These are phyloP conservation scores for Poeciliopsis presidionis DNA, from an alignment of 2,797 vertebrate species.

Conservation along the genomic window DNA sequence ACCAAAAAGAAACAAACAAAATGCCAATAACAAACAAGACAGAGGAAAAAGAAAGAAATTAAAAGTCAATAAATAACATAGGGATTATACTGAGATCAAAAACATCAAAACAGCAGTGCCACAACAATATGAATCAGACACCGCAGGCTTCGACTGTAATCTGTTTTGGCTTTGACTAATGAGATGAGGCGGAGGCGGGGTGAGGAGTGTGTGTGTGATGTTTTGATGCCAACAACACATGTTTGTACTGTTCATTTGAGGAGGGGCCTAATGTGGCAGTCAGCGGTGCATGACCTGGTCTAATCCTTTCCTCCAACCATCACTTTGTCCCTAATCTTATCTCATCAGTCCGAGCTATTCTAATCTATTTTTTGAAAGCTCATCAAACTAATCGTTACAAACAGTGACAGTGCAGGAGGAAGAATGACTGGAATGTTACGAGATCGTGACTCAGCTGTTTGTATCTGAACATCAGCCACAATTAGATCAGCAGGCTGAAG, in stretches of 20 bases:
- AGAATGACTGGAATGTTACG: constrained; percentile 47
- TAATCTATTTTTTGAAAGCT: constrained; percentile 79
- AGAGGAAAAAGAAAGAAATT: constrained; percentile 5
- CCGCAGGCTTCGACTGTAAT: constrained; percentile 44
- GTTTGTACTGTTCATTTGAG: constrained; percentile 68
- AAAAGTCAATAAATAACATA: constrained; percentile 44
- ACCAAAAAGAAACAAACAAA: not conserved
- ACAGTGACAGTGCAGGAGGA: constrained; percentile 58
- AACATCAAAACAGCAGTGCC: constrained; percentile 52
- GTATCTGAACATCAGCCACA: constrained; percentile 25
- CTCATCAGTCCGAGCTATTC: constrained; percentile 68
- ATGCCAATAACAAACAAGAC: not conserved
- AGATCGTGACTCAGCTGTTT: constrained; percentile 64
- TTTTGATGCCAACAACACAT: constrained; percentile 39
- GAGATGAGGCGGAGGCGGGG: constrained; percentile 32
- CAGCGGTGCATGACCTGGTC: constrained; percentile 47
- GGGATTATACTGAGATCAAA: constrained; percentile 44
- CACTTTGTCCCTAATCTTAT: constrained; percentile 64
- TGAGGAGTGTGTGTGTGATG: constrained; percentile 24
- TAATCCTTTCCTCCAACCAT: constrained; percentile 54
- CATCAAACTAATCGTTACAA: constrained; percentile 73
- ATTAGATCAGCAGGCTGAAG: constrained; percentile 48
- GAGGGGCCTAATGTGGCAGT: constrained; percentile 32
- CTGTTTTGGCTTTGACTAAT: constrained; percentile 58
- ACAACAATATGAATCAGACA: constrained; percentile 51